Evolutionary conservation across 2,113 vertebrate species (phyloP).

Genomic region (Pimephales promelas): DNA sequence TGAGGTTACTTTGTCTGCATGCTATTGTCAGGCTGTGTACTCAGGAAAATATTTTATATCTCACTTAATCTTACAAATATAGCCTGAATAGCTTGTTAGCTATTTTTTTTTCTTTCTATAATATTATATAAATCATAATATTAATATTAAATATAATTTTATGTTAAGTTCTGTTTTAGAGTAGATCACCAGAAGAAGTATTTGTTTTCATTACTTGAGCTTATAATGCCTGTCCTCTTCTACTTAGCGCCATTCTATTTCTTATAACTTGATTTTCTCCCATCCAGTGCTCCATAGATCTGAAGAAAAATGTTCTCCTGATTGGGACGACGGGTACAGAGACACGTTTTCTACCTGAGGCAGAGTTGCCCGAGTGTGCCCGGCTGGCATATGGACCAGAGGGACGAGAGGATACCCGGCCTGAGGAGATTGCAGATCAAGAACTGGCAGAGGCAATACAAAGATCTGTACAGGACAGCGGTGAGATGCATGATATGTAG

Average conservation of each 20-base stretch:
- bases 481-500: constrained; percentile 68
- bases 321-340: constrained; percentile 94
- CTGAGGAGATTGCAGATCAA: constrained; percentile 90
- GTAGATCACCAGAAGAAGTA: not conserved
- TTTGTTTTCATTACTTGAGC: not conserved
- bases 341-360: constrained; percentile 91
- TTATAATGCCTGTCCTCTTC: not conserved
- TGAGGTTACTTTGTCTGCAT: not conserved
- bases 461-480: constrained; percentile 94
- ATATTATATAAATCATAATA: not conserved
- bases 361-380: constrained; percentile 93
- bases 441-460: constrained; percentile 96
- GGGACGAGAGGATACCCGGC: constrained; percentile 83
- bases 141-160: not conserved
- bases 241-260: not conserved
- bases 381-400: constrained; percentile 88
- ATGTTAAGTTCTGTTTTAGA: not conserved
- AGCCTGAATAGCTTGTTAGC: not conserved
- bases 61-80: not conserved
- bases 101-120: not conserved
- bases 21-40: not conserved
- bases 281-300: constrained; percentile 92
- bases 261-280: not conserved
- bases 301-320: constrained; percentile 93
- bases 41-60: not conserved